These are phyloP conservation scores for Thinocorus orbignyianus DNA, from an alignment of 2,113 vertebrate species.

Conservation along the genomic window DNA sequence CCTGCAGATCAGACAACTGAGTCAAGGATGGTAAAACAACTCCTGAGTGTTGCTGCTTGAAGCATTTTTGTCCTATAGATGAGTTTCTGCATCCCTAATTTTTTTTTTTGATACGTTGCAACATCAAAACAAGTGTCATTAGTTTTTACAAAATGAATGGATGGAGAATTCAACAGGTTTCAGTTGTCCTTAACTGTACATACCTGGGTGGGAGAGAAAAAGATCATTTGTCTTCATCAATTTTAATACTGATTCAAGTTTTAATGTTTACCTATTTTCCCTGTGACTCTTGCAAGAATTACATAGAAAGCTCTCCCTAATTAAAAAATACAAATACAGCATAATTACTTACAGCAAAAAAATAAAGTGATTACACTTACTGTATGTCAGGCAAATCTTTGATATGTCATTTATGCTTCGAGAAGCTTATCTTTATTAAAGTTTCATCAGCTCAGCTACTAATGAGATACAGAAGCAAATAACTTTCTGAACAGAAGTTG, in stretches of 20 bases:
- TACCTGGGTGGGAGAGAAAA: neutral
- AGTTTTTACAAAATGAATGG: neutral
- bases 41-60: neutral
- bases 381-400: neutral
- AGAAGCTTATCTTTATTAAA: neutral
- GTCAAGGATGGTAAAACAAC: neutral
- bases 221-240: neutral
- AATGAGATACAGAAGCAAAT: neutral
- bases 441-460: neutral
- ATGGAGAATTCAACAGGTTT: neutral
- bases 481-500: neutral
- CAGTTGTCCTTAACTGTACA: fast-evolving
- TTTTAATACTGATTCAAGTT: neutral
- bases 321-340: neutral
- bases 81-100: neutral
- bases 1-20: too few species aligned
- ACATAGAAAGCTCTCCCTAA: neutral
- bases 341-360: neutral
- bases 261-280: neutral
- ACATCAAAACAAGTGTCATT: neutral
- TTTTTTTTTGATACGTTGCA: neutral
- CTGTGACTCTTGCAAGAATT: neutral
- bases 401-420: neutral
- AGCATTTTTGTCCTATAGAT: fast-evolving
- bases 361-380: neutral